A percentile compares a stretch with the other conserved stretches of the same genome.
Evolutionary conservation across 2,113 vertebrate genomes (phyloP).

Genomic region (Corythaeola cristata): DNA sequence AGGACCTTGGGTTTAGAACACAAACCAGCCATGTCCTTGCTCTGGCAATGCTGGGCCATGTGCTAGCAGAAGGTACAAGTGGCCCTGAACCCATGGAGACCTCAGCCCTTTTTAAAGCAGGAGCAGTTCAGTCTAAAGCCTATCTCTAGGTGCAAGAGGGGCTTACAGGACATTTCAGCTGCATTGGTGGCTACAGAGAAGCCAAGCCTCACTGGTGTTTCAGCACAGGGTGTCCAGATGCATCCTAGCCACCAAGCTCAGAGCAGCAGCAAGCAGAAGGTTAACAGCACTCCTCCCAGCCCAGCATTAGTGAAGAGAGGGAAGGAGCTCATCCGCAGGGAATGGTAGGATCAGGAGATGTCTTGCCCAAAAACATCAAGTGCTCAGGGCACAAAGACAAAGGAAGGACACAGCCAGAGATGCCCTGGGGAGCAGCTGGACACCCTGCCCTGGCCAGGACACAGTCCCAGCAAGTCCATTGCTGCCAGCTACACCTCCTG

Average conservation of each 20-base stretch:
- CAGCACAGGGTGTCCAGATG: neutral
- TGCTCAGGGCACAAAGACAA: neutral
- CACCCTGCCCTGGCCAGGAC: neutral
- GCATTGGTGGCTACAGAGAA: neutral
- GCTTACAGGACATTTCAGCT: neutral
- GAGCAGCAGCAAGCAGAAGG: neutral
- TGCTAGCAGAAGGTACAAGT: neutral
- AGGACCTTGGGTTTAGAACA: neutral
- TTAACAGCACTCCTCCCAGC: neutral
- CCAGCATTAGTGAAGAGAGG: neutral
- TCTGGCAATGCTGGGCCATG: neutral
- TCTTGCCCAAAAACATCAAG: neutral
- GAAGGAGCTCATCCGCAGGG: neutral
- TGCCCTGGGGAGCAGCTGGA: neutral
- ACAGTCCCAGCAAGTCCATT: neutral
- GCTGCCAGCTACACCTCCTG: neutral
- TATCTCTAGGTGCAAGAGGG: neutral
- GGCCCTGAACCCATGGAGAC: neutral
- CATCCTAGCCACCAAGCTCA: neutral
- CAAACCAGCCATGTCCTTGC: neutral
- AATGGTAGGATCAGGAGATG: neutral
- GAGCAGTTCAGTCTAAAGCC: neutral
- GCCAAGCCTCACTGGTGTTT: neutral
- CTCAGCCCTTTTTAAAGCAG: neutral
- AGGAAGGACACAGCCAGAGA: neutral